Conservation (phyloP, 2,113 vertebrate genomes). For the Microcebus tavaratra region DNA sequence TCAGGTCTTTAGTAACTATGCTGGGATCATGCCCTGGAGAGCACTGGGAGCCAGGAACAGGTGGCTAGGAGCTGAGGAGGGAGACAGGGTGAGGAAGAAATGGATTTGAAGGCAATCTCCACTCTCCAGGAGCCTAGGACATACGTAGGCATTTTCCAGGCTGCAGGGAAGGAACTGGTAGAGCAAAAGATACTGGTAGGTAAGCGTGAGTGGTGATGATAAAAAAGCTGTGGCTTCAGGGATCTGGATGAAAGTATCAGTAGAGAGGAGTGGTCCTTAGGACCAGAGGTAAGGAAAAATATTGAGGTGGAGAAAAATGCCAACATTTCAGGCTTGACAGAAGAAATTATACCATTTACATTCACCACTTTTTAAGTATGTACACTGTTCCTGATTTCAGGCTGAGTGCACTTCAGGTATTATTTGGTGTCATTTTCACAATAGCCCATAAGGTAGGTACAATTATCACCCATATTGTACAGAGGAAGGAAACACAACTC, state of each 20-base stretch:
- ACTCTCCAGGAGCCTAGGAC: background rate
- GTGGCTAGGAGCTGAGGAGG: background rate
- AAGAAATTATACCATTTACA: background rate
- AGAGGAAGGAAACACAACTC: background rate
- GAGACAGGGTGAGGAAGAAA: background rate
- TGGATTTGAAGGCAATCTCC: background rate
- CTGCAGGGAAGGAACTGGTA: background rate
- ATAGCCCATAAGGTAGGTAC: background rate
- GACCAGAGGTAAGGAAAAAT: background rate
- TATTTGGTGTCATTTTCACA: constrained; percentile 1
- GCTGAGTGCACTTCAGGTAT: background rate
- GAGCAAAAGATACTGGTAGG: background rate
- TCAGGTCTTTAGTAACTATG: background rate
- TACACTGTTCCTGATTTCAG: background rate
- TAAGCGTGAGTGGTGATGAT: background rate
- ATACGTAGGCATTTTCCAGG: background rate
- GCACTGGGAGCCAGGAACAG: background rate
- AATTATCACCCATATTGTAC: background rate
- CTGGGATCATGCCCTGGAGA: background rate
- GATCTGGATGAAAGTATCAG: background rate
- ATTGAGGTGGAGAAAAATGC: background rate
- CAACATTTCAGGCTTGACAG: background rate
- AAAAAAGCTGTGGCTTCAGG: background rate
- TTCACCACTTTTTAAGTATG: background rate
- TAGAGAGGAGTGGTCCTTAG: background rate